A percentile compares a stretch with the other conserved stretches of the same genome.
Evolutionary conservation across 2,113 vertebrate genomes (phyloP).

Genomic region (Thalassarche chlororhynchos): DNA sequence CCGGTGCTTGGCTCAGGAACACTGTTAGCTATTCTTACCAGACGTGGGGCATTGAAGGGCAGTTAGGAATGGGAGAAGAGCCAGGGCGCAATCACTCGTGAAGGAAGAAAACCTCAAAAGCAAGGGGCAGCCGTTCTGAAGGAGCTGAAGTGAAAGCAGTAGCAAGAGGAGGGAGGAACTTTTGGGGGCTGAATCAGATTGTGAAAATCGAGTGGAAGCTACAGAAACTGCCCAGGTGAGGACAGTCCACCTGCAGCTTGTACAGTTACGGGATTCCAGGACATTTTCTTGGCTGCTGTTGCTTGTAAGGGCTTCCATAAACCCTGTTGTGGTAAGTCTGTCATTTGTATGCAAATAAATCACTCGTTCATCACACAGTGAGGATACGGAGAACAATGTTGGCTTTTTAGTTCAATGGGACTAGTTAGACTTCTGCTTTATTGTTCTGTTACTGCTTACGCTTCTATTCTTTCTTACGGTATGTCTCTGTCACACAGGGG

Average conservation of each 20-base stretch:
- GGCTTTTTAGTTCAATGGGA: neutral
- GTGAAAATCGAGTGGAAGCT: neutral
- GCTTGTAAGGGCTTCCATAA: neutral
- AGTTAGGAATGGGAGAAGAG: neutral
- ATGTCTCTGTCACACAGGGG: conserved; percentile 69
- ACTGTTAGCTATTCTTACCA: neutral
- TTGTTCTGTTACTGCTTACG: fast-evolving
- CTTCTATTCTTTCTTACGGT: neutral
- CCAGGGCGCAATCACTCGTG: neutral
- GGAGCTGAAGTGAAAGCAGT: neutral
- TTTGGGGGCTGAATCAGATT: neutral
- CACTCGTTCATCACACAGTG: fast-evolving
- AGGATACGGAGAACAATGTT: fast-evolving
- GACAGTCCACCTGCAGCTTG: neutral
- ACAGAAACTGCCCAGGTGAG: neutral
- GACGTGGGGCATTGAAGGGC: neutral
- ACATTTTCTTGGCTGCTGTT: neutral
- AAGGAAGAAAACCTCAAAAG: neutral
- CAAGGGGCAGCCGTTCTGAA: fast-evolving
- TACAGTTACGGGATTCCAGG: neutral
- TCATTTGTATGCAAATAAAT: neutral
- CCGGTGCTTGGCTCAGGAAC: neutral
- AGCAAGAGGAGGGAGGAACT: neutral
- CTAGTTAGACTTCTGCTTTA: neutral
- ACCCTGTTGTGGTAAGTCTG: fast-evolving